Evolutionary conservation across 2,797 vertebrate genomes (phyloP).

Genomic region (Tauraco hartlaubi): DNA sequence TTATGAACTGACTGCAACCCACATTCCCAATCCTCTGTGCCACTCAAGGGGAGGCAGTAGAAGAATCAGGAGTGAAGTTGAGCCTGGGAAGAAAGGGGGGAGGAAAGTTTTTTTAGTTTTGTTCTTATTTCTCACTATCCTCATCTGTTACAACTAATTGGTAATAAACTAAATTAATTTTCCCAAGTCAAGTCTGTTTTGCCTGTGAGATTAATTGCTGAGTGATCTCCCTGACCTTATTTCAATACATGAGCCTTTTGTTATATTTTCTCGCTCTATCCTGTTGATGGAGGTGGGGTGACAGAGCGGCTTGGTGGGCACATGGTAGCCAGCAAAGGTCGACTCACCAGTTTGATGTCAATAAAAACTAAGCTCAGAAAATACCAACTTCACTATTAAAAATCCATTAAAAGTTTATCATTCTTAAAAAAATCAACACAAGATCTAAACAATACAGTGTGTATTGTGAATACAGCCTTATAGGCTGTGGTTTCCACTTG

Average conservation of each 20-base stretch:
- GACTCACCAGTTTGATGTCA: not conserved
- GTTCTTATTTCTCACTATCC: not conserved
- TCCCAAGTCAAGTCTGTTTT: not conserved
- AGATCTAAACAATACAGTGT: not conserved
- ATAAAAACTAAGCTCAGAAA: not conserved
- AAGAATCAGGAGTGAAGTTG: not conserved
- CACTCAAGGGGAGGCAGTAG: not conserved
- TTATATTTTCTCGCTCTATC: not conserved
- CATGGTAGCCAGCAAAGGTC: not conserved
- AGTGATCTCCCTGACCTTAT: not conserved
- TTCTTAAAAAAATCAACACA: not conserved
- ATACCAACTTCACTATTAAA: not conserved
- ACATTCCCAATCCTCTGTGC: not conserved
- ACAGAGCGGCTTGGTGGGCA: not conserved
- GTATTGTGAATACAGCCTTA: not conserved
- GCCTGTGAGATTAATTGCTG: not conserved
- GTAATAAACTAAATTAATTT: not conserved
- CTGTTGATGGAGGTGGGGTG: fast-evolving
- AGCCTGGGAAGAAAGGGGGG: not conserved
- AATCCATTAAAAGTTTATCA: not conserved
- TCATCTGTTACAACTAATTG: not conserved
- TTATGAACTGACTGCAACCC: not conserved
- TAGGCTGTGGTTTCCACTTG: not conserved
- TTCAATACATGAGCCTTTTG: not conserved
- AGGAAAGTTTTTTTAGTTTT: not conserved